These are phyloP conservation scores for Tinamus major DNA, from an alignment of 2,797 vertebrate species.

Conservation along the genomic window DNA sequence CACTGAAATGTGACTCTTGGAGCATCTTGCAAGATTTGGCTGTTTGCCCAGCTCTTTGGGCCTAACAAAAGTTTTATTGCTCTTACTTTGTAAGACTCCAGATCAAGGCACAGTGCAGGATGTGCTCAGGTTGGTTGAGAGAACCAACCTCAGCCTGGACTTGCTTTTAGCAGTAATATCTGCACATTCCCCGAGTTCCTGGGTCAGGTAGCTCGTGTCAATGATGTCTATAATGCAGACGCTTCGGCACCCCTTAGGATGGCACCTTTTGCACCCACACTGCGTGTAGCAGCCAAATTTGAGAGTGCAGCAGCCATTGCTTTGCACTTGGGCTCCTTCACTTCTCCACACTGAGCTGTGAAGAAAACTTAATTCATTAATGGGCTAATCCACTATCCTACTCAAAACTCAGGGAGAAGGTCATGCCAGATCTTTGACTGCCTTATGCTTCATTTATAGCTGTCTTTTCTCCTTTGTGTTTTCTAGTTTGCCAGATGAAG, in stretches of 20 bases:
- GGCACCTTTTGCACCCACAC: neutral
- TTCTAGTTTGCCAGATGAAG: neutral
- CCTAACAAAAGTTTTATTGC: neutral
- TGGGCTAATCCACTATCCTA: neutral
- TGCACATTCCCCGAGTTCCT: accelerated
- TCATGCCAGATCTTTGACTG: neutral
- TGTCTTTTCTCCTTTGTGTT: neutral
- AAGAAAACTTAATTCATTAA: too few relatives aligned
- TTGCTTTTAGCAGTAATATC: neutral
- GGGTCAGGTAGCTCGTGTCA: accelerated
- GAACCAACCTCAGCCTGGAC: too few relatives aligned
- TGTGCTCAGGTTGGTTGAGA: neutral
- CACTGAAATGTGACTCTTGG: neutral
- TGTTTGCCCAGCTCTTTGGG: neutral
- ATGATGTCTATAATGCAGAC: neutral
- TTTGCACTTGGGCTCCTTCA: accelerated
- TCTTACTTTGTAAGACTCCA: neutral
- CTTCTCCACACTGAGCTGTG: accelerated
- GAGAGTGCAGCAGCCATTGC: neutral
- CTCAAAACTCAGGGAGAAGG: neutral
- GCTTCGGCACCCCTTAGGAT: neutral
- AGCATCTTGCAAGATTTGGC: neutral
- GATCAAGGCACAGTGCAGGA: accelerated
- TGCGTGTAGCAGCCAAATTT: accelerated
- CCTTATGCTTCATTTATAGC: neutral